Evolutionary conservation across 2,113 vertebrate genomes (phyloP), one percentile per base, ranked within the genome.

Genomic region (Calonectris borealis): DNA sequence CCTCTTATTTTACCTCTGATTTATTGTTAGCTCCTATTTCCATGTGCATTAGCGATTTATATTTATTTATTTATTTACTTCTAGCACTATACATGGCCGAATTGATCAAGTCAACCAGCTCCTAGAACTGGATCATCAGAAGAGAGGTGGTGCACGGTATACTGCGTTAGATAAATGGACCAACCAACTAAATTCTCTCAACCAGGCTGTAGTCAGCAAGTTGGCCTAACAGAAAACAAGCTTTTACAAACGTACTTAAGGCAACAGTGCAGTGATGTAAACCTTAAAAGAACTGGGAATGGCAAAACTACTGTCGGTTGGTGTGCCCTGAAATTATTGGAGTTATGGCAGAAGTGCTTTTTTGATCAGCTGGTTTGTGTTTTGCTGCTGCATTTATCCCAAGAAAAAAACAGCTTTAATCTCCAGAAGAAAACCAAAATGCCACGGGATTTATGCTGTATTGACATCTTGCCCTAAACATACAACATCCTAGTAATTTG

Each of bases 81-180:
- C 72, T 80, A 99, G 99, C 98, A 99, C 99, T 96, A 99, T 99
- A 98, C 99, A 99, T 82, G 99, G 99, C 96, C 98, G 99, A 91
- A 99, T 98, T 97, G 99, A 99, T 98, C 98, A 99, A 98, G 98
- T 98, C 90, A 99, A 99, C 98, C 99, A 99, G 93, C 99, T 99
- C 75, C 98, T 99, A 97, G 99, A 99, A 98, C 98, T 99, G 97
- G 99, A 99, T 97, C 99, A 99, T 98, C 99, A 99, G 98, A 99
- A 99, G 98, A 98, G 99, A 98, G 99, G 99, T 44, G 99, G 99
- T 72, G 99, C 99, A 92, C 99, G 99, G 93, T 99, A 99, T 98
- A 99, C 99, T 96, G 99, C 99, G 11, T 98, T 99, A 99, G 99
- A 99, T 98, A 99, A 99, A 99, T 99, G 99, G 99, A 99, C 99